These are phyloP conservation scores for Phaethornis superciliosus DNA, from an alignment of 2,113 vertebrate genomes.

Conservation along the genomic window DNA sequence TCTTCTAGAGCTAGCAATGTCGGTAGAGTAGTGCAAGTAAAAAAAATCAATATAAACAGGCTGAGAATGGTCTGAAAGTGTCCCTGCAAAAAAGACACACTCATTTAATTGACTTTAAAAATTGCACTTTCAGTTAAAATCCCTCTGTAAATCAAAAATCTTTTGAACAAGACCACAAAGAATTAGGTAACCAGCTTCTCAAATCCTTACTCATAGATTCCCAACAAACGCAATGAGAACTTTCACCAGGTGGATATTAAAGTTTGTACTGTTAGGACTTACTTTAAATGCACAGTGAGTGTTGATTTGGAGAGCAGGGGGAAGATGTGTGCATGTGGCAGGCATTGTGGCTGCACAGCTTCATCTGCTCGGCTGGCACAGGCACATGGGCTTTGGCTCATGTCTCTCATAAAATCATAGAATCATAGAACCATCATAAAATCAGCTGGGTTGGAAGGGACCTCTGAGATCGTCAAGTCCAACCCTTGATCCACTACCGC, in stretches of 20 bases:
- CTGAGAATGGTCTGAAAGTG: background rate
- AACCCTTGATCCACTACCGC: too few relatives aligned
- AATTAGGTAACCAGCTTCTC: background rate
- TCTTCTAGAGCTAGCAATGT: background rate
- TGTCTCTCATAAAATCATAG: rapidly evolving
- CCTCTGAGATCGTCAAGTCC: too few relatives aligned
- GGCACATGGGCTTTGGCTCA: rapidly evolving
- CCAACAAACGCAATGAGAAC: background rate
- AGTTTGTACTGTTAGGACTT: background rate
- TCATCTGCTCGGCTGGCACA: background rate
- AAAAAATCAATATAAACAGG: background rate
- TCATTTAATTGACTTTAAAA: background rate
- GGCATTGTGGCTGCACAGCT: background rate
- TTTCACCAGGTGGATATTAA: background rate
- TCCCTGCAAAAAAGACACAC: background rate
- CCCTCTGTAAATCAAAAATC: background rate
- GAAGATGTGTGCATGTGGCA: background rate
- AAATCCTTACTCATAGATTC: background rate
- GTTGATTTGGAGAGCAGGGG: background rate
- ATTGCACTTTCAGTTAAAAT: background rate
- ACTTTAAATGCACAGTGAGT: background rate
- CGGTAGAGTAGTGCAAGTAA: background rate
- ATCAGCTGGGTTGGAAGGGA: too few relatives aligned
- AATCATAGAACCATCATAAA: too few relatives aligned
- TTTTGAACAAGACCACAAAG: background rate